phyloP scores from a whole-genome alignment of 2,797 vertebrate species.

The Rhinatrema bivittatum region DNA sequence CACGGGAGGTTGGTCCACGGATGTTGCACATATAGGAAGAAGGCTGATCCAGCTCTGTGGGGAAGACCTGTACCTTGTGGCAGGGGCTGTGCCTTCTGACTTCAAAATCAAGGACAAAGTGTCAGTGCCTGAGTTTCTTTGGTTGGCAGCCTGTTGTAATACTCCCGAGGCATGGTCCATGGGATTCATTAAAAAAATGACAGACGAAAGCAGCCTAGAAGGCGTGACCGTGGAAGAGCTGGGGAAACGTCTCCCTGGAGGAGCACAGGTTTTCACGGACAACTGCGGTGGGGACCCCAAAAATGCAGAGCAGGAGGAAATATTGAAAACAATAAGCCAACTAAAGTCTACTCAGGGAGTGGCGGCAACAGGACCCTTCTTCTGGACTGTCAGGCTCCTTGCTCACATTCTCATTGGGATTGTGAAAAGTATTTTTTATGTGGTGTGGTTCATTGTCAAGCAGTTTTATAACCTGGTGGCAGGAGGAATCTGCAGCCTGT shows the following conservation, averaged over 20 bases:
- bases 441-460: slow-evolving; percentile 44
- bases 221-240: slow-evolving; percentile 47
- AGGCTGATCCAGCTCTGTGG: slow-evolving; percentile 50
- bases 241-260: slow-evolving; percentile 41
- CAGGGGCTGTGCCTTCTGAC: slow-evolving; percentile 48
- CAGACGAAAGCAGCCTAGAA: slow-evolving; percentile 23
- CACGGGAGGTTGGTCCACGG: slow-evolving; percentile 49
- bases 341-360: slow-evolving; percentile 37
- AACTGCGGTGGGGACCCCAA: slow-evolving; percentile 36
- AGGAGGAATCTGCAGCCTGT: slow-evolving; percentile 33
- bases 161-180: slow-evolving; percentile 47
- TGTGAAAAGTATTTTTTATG: slow-evolving; percentile 32
- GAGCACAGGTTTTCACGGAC: slow-evolving; percentile 44
- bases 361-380: slow-evolving; percentile 27
- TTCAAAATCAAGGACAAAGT: slow-evolving; percentile 39
- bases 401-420: slow-evolving; percentile 35
- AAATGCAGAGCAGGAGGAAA: slow-evolving; percentile 34
- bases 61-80: slow-evolving; percentile 47
- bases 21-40: slow-evolving; percentile 38
- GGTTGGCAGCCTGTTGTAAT: slow-evolving; percentile 63
- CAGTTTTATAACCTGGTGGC: slow-evolving; percentile 21
- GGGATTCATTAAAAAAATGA: slow-evolving; percentile 43
- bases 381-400: slow-evolving; percentile 45
- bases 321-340: slow-evolving; percentile 38
- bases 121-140: slow-evolving; percentile 46